Evolutionary conservation across 2,113 vertebrate genomes (phyloP).

Genomic region (Pyxicephalus adspersus): DNA sequence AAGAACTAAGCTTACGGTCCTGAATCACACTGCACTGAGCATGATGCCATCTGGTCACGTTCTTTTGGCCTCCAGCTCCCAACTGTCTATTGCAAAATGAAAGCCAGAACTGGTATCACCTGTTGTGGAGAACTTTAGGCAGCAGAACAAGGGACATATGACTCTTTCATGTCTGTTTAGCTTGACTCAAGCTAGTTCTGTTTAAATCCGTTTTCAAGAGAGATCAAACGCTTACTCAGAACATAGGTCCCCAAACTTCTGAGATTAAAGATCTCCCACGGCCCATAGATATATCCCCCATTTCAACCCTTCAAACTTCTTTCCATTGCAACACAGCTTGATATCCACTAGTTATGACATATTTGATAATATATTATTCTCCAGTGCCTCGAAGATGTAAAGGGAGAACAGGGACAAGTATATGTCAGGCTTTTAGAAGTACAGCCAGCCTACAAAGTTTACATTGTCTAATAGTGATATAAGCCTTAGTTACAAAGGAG

Average conservation of each 20-base stretch:
- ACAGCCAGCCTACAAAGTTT: neutral
- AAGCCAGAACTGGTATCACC: conserved; percentile 51
- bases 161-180: conserved; percentile 68
- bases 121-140: conserved; percentile 60
- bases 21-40: neutral
- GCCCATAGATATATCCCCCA: conserved; percentile 61
- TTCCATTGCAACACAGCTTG: conserved; percentile 56
- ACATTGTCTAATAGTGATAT: neutral
- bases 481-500: neutral
- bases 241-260: conserved; percentile 58
- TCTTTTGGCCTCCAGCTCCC: conserved; percentile 51
- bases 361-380: conserved; percentile 55
- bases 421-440: conserved; percentile 23
- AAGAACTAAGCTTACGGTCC: neutral
- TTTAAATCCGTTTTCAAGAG: conserved; percentile 62
- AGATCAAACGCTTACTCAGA: conserved; percentile 69
- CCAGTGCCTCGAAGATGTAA: conserved; percentile 35
- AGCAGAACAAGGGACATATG: conserved; percentile 64
- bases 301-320: conserved; percentile 64
- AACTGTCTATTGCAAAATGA: conserved; percentile 50
- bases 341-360: conserved; percentile 61
- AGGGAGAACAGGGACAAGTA: neutral
- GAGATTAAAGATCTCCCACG: conserved; percentile 68
- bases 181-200: conserved; percentile 58
- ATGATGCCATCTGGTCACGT: conserved; percentile 47